Base-by-base conservation (phyloP, 2,797 vertebrate genomes). In the Potorous gilbertii region DNA sequence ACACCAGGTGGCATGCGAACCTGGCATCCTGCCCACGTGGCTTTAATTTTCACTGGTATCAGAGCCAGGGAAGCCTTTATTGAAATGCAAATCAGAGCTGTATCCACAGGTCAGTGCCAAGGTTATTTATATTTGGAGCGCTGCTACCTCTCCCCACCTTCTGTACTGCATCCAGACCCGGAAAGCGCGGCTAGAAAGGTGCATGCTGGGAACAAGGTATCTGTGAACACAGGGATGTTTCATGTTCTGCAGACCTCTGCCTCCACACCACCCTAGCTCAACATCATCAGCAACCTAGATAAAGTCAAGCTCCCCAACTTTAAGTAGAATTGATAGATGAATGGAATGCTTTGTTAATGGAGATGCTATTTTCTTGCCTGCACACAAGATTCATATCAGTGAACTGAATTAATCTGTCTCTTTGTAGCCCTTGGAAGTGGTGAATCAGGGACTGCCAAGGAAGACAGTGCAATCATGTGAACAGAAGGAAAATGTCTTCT, bases 111-210 rank as follows among this genome's bases (percentile, higher is more conserved):
- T 97, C 93, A 97, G 95, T 54, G 93, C 16, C 31, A 97, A 97
- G 96, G 96, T 97, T 96, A 97, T 92, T 96, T 94, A 18, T 91
- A 97, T 97, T 92, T 98, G 94, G 97, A 97, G 97, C 90, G 18
- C 21, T 87, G 74, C 74, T 27, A 10, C 74, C 27, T 87, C 40
- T 81, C 50, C 40, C 74, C 74, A 87, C 74, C 74, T 50, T 87
- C 74, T 87, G 74, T 27, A 50, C 74, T 27, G 21, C 21, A 46
- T 50, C 21, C 40, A 87, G 74, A 18, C 74, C 74, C 5, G 4
- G 74, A 81, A 46, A 87, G 21, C 74, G 4, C 3, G 40, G 40
- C 40, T 10, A 18, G 21, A 1, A 57, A 52, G 54, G 95, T 31
- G 40, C 40, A 50, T 96, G 94, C 95, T 96, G 27, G 96, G 97